Base-by-base conservation (phyloP, 2,888 invertebrate species). In the Drosophila prolongata region DNA sequence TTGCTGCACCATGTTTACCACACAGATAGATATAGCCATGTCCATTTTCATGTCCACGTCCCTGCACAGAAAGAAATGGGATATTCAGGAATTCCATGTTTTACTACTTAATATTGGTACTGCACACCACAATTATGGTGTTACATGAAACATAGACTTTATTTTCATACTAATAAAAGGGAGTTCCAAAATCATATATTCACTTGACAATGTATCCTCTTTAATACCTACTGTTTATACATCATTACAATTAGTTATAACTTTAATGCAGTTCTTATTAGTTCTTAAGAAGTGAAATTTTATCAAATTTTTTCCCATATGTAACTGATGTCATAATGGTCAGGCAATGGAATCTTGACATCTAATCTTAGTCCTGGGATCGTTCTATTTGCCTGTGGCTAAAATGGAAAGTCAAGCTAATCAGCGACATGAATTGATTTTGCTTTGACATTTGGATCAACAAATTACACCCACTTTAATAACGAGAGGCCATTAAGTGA, bases 1-100 rank as follows among this genome's bases (percentile, higher is more conserved):
- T 85, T 87, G 79, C 68, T 79, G 86, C 87, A 76, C 71, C 78
- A 75, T 78, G 78, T 78, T 80, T 73, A 79, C 79, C 71, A 68
- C 77, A 65, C 67, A 75, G 52, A 68, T 40, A 53, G 46, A 70
- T 69, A 59, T 44, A 37, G 52, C 24, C 56, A 49, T 49, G 69
- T 16, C 52, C 43, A 47, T 66, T 38, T 37, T 42, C 67, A 49
- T 49, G 49, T 50, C 24, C 50, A 47, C 30, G 46, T 47, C 43
- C 49, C 30, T 66, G 53, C 62, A 65, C 56, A 35, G 24, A 44
- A 37, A 55, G 16, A 53, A 64, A 47, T 16, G 47, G 14, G 30
- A 30, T 19, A 35, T n/a, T 19, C 6, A 3, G n/a, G 40, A 1
- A 19, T n/a, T 16, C 3, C 0, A 2, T 3, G 1, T n/a, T 8